phyloP scores from a whole-genome alignment of 2,888 invertebrate genomes.

The Girardia tigrina region DNA sequence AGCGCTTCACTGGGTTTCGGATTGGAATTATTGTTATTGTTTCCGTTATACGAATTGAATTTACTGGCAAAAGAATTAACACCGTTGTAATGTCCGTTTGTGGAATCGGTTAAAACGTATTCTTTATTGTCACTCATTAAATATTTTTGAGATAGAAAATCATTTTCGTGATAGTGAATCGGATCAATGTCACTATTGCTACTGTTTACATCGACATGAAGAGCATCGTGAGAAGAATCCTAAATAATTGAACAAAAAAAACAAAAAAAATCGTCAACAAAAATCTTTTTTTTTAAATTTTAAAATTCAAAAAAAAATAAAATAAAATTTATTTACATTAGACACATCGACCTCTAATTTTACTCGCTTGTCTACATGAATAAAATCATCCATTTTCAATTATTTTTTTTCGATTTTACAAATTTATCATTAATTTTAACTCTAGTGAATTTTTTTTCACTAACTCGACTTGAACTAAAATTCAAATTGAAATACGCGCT shows the following conservation, averaged over 20 bases:
- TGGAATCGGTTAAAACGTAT: slow-evolving; percentile 4
- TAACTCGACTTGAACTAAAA: not conserved
- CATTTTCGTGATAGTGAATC: not conserved
- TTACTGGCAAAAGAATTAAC: slow-evolving; percentile 23
- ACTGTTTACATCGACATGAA: slow-evolving; percentile 19
- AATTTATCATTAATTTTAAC: not conserved
- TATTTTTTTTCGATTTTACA: not conserved
- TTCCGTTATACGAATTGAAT: slow-evolving; percentile 5
- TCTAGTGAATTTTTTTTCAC: not conserved
- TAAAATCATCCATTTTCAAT: slow-evolving; percentile 18
- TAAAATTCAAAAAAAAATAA: too few species aligned
- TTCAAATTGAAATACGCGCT: slow-evolving; percentile 16
- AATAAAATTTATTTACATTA: not conserved
- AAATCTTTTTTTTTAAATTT: too few species aligned
- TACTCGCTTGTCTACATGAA: slow-evolving; percentile 8
- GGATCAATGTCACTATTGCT: slow-evolving; percentile 18
- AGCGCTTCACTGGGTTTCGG: slow-evolving; percentile 34
- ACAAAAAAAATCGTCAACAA: not conserved
- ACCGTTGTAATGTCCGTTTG: slow-evolving; percentile 16
- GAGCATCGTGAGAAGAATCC: slow-evolving; percentile 9
- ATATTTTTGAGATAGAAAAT: not conserved
- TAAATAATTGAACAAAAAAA: too few species aligned
- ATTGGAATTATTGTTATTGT: slow-evolving; percentile 14
- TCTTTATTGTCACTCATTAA: slow-evolving; percentile 13
- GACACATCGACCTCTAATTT: slow-evolving; percentile 19